These are phyloP conservation scores for Epinotia ramella DNA, from an alignment of 2,888 invertebrate species.

Conservation along the genomic window DNA sequence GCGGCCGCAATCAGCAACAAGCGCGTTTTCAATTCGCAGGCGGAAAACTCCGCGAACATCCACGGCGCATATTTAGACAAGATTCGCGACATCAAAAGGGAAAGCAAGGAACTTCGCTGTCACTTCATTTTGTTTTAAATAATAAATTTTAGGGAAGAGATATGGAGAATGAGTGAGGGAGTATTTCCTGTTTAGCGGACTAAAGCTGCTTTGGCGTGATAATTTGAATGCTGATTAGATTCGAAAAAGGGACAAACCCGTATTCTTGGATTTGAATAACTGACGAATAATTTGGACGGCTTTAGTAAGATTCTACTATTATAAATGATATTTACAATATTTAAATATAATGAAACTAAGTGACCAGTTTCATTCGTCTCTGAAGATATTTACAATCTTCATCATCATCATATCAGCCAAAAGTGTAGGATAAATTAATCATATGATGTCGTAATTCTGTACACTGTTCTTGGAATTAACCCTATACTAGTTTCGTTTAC, in stretches of 20 bases:
- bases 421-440: too few relatives aligned
- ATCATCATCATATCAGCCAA: too few relatives aligned
- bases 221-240: slow-evolving; percentile 27
- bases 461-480: too few relatives aligned
- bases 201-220: slow-evolving; percentile 3
- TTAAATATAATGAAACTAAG: too few relatives aligned
- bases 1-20: slow-evolving; percentile 47
- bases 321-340: too few relatives aligned
- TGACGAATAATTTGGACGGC: slow-evolving; percentile 4
- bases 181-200: slow-evolving; percentile 4
- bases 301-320: not conserved
- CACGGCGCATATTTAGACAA: slow-evolving; percentile 14
- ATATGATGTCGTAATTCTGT: too few relatives aligned
- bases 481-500: too few relatives aligned
- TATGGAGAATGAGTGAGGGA: slow-evolving; percentile 38
- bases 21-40: slow-evolving; percentile 48
- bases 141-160: slow-evolving; percentile 50
- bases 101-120: slow-evolving; percentile 45
- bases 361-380: too few relatives aligned
- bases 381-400: too few relatives aligned
- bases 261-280: slow-evolving; percentile 13
- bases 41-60: not conserved
- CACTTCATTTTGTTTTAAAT: slow-evolving; percentile 55
- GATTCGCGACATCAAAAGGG: slow-evolving; percentile 51
- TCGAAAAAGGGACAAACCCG: not conserved